Base-by-base conservation (phyloP, 2,888 invertebrate species). In the Amphipoea lucens region DNA sequence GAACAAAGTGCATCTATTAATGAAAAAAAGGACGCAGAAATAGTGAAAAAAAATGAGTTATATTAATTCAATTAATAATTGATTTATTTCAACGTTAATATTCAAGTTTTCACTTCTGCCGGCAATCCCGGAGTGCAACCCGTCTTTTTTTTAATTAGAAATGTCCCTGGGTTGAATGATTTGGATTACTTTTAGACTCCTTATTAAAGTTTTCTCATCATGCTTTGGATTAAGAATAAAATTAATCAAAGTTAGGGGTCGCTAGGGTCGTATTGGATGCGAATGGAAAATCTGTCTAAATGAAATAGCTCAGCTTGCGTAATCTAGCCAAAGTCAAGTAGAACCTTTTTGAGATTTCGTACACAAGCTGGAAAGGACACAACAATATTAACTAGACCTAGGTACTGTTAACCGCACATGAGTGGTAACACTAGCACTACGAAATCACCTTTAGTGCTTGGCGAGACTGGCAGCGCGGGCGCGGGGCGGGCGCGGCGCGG, bases 191-290 rank as follows among this genome's bases (percentile, higher is more conserved):
- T 76, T 14, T 5, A 40, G 36, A 9, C 2, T n/a, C 9, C 6
- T 5, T 81, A 29, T 9, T 70, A 36, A 81, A 73, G 29, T 23
- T 57, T 40, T 40, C 20, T n/a, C 17, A 40, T n/a, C 29, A 54
- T 57, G 20, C 12, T 60, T 40, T 20, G n/a, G 12, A 36, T 57
- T 7, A 29, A 23, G 54, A 65, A 51, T 45, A 11, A 62, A 66
- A 40, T 71, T 62, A 71, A 83, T 71, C 42, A 48, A 36, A 29
- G 62, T 36, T 42, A 40, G 1, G 51, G 36, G 9, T 40, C 1
- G 11, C 23, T n/a, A n/a, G n/a, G n/a, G n/a, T 23, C 14, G 12
- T 40, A 57, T 74, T 40, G 45, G 54, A 45, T 57, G 4, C 2
- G 23, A 62, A 40, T 62, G n/a, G 40, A 68, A 69, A 63, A 57